Evolutionary conservation across 2,888 invertebrate species (phyloP), one percentile per base, ranked within the genome.

Genomic region (Pseudanteris insignis): DNA sequence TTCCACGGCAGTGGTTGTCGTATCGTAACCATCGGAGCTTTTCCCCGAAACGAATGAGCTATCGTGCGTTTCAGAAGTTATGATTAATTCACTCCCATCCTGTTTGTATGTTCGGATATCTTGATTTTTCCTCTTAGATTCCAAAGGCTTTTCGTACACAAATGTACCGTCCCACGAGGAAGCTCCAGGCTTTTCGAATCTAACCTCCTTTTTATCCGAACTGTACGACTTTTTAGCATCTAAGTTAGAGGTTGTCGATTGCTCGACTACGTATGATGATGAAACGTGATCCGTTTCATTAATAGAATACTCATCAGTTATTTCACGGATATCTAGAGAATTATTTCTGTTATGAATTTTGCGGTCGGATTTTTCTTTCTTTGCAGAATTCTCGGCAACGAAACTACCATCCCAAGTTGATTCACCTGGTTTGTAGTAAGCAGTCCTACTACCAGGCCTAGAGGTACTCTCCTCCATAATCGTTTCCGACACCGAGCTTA

Each of bases 381-480:
- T 54, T 38, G 13, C 25, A 36, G 82, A 80, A 61, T 80, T 83
- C 73, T 85, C 85, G 60, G 82, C 81, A 8, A 78, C 73, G 59
- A 86, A 85, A 68, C 83, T 85, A 6, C 85, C 85, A 53, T 86
- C 85, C 85, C 85, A 86, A 5, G 74, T 57, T 0, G 79, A 75
- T n/a, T 74, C 71, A 0, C 75, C 74, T 34, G 58, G 66, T 65
- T 64, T 12, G 54, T 65, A 14, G 58, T 55, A 25, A 47, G 66
- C 2, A 37, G 50, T 57, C 40, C 37, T 51, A 0, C 40, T 36
- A 0, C 51, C 38, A 2, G 63, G 21, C 15, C 54, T 63, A 2
- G 65, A 53, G 0, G 64, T 58, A 0, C 72, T 74, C 28, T 78
- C 77, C 24, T 78, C 77, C 0, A 69, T 9, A 1, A 77, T 77